Conservation (phyloP, 2,888 invertebrate genomes). For the Lathronympha strigana region DNA sequence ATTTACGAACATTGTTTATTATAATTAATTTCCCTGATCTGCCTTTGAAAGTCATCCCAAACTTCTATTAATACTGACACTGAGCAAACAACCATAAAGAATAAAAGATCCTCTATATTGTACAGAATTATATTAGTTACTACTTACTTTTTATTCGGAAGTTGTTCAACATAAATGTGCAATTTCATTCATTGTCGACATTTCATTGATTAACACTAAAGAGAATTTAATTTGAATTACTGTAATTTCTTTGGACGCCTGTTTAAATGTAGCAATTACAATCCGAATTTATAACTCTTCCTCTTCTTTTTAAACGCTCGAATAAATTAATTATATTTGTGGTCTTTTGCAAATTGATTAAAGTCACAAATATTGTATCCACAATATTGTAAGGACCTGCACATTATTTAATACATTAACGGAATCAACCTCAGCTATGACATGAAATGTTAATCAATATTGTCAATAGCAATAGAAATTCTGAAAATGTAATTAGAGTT, state of each 20-base stretch:
- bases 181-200: not conserved
- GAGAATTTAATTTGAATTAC: constrained; percentile 26
- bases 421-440: not conserved
- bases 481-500: not conserved
- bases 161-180: constrained; percentile 4
- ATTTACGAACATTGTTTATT: too few relatives aligned
- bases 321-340: not conserved
- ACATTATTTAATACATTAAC: not conserved
- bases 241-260: not conserved
- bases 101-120: not conserved
- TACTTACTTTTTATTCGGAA: not conserved
- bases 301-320: too few relatives aligned
- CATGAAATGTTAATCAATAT: constrained; percentile 10
- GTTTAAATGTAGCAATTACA: not conserved
- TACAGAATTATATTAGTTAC: too few relatives aligned
- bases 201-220: constrained; percentile 18
- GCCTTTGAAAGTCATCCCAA: not conserved
- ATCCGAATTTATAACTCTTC: not conserved
- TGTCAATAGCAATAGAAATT: not conserved
- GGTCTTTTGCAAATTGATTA: not conserved
- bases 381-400: not conserved
- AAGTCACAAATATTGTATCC: not conserved
- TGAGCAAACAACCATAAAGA: too few relatives aligned
- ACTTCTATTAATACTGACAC: not conserved
- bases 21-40: too few relatives aligned